These are phyloP conservation scores for Pemphredon lugubris DNA, from an alignment of 2,888 invertebrate genomes.

Conservation along the genomic window DNA sequence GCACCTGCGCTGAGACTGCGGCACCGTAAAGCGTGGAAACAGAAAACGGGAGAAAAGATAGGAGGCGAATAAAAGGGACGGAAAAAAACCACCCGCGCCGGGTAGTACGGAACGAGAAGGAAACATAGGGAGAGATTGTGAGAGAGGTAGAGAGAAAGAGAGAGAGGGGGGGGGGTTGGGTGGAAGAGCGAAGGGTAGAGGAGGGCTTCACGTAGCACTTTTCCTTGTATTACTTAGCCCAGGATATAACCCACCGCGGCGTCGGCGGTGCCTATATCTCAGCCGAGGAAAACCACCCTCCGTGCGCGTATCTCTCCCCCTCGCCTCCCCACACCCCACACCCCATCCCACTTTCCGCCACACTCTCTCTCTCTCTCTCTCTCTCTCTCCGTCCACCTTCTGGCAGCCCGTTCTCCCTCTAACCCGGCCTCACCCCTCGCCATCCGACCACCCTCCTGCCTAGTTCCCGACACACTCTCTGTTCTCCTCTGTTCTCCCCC, in stretches of 20 bases:
- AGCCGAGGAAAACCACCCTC: constrained; percentile 77
- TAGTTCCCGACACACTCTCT: constrained; percentile 76
- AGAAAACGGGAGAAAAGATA: constrained; percentile 26
- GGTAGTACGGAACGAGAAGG: constrained; percentile 22
- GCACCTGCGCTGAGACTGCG: constrained; percentile 63
- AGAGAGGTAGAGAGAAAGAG: constrained; percentile 16
- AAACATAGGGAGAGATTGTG: constrained; percentile 26
- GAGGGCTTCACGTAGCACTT: constrained; percentile 74
- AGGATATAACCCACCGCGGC: constrained; percentile 74
- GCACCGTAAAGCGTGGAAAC: constrained; percentile 54
- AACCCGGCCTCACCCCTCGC: constrained; percentile 17
- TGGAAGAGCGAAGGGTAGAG: constrained; percentile 49
- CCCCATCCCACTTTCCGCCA: constrained; percentile 30
- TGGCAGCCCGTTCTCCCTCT: constrained; percentile 50
- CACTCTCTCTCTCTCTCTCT: constrained; percentile 44
- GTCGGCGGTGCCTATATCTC: constrained; percentile 76
- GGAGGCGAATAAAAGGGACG: constrained; percentile 27
- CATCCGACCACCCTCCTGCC: constrained; percentile 41
- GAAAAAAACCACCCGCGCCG: constrained; percentile 14
- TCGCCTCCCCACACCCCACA: constrained; percentile 53
- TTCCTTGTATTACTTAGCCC: constrained; percentile 80
- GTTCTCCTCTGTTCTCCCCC: constrained; percentile 68
- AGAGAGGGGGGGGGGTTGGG: constrained; percentile 14
- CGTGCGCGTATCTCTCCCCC: constrained; percentile 76
- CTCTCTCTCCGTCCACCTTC: constrained; percentile 54